Conservation (phyloP, 2,113 vertebrate species). For the Chamaetylas fuelleborni region DNA sequence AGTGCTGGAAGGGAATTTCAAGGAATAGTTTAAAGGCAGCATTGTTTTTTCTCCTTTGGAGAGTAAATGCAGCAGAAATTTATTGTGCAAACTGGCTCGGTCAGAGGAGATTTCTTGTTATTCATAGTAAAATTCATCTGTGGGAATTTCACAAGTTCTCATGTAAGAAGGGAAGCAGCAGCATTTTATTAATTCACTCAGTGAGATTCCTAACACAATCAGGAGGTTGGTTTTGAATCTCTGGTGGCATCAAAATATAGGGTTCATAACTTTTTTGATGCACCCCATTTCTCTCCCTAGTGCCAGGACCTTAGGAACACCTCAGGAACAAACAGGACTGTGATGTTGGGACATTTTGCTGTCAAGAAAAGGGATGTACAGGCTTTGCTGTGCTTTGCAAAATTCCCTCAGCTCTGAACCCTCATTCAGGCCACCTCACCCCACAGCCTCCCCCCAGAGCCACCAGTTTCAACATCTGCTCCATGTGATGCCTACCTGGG, state of each 20-base stretch:
- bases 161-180: neutral
- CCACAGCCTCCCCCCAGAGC: neutral
- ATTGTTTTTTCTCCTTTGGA: neutral
- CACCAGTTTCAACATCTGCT: rapidly evolving
- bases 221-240: neutral
- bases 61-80: neutral
- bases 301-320: neutral
- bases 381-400: neutral
- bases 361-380: rapidly evolving
- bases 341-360: rapidly evolving
- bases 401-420: rapidly evolving
- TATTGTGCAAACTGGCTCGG: rapidly evolving
- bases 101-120: neutral
- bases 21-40: neutral
- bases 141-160: neutral
- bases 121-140: neutral
- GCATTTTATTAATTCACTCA: neutral
- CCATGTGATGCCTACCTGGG: rapidly evolving
- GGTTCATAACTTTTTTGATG: neutral
- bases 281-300: too few relatives aligned
- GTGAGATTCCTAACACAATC: neutral
- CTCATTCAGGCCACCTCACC: neutral
- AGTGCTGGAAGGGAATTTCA: neutral
- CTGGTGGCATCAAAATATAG: neutral
- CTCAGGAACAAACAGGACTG: rapidly evolving